phyloP scores from a whole-genome alignment of 2,113 vertebrate species.

The Pachypanchax playfairii region DNA sequence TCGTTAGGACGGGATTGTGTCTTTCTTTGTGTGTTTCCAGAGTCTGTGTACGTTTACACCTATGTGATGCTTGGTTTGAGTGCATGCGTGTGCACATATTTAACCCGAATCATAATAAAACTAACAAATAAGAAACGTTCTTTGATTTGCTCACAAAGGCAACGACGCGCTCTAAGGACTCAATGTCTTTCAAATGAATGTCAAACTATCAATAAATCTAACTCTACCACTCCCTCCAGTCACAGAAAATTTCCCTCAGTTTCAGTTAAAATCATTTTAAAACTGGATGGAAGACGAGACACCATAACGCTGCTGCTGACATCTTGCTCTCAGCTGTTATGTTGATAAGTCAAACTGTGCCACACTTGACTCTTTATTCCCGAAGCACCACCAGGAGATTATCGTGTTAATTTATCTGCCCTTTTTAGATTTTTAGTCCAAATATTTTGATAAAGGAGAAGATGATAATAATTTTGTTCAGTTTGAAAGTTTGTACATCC shows the following conservation, averaged over 20 bases:
- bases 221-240: slow-evolving; percentile 9
- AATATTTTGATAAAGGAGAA: slow-evolving; percentile 4
- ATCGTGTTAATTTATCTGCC: no score
- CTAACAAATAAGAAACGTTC: slow-evolving; percentile 20
- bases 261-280: slow-evolving; percentile 22
- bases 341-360: slow-evolving; percentile 40
- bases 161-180: slow-evolving; percentile 10
- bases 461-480: neutral
- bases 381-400: slow-evolving; percentile 14
- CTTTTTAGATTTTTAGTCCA: no score
- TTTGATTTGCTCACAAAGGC: slow-evolving; percentile 35
- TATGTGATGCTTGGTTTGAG: slow-evolving; percentile 19
- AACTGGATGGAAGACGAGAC: slow-evolving; percentile 52
- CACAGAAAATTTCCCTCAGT: slow-evolving; percentile 24
- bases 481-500: neutral
- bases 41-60: slow-evolving; percentile 38
- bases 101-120: slow-evolving; percentile 28
- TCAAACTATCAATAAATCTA: slow-evolving; percentile 50
- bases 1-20: slow-evolving; percentile 8
- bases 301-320: slow-evolving; percentile 36
- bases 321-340: slow-evolving; percentile 42
- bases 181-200: slow-evolving; percentile 12
- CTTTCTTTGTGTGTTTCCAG: slow-evolving; percentile 15
- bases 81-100: slow-evolving; percentile 16
- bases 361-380: slow-evolving; percentile 48